Evolutionary conservation across 2,113 vertebrate genomes (phyloP), one percentile per base, ranked within the genome.

Genomic region (Phrynosoma blainvillii): DNA sequence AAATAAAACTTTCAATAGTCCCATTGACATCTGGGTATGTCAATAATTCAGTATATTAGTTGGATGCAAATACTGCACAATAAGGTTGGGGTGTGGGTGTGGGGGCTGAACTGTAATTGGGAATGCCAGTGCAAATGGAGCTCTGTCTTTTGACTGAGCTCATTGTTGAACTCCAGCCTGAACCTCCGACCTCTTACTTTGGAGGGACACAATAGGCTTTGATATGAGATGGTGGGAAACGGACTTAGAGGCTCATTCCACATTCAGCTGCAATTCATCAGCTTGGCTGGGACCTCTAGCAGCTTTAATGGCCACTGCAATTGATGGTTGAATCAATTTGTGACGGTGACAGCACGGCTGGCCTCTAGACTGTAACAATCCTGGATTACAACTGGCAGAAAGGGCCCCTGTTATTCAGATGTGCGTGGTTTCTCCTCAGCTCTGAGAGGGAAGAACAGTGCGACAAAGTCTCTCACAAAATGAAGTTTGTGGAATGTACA

Each of bases 291-390:
- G 96, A 97, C 95, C 96, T 94, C 95, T 96, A 96, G 95, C 96
- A 95, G 96, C 95, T 97, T 97, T 97, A 98, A 98, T 97, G 96
- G 97, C 96, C 94, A 93, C 96, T 95, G 97, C 97, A 97, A 98
- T 98, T 98, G 98, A 98, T 96, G 97, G 97, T 98, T 98, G 98
- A 98, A 99, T 98, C 98, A 98, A 98, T 98, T 99, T 95, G 98
- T 97, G 96, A 98, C 94, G 98, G 98, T 98, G 98, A 98, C 97
- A 97, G 97, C 97, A 95, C 97, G 96, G 97, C 97, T 97, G 95
- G 97, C 96, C 96, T 96, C 95, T 97, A 95, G 96, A 98, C 97
- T 98, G 97, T 97, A 98, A 98, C 97, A 98, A 98, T 96, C 97
- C 94, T n/a, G 97, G 97, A 97, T 97, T 98, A 98, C 96, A 98